Conservation (phyloP, 2,888 invertebrate genomes). For the Plagodis pulveraria region DNA sequence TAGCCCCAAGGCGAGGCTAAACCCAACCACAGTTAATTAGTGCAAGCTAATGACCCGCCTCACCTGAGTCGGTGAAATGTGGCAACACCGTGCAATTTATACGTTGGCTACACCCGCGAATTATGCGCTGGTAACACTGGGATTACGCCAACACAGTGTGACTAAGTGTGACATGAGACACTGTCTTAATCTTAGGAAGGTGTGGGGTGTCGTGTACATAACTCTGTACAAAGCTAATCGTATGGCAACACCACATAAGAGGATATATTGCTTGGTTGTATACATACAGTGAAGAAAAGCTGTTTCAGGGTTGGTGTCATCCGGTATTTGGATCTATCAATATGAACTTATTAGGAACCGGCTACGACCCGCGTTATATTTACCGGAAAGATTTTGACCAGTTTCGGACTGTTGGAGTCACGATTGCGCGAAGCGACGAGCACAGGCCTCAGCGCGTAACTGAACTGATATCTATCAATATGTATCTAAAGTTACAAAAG, state of each 20-base stretch:
- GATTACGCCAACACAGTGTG: slow-evolving; percentile 11
- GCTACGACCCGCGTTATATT: no score
- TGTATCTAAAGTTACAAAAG: no score
- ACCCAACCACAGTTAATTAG: slow-evolving; percentile 43
- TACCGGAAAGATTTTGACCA: no score
- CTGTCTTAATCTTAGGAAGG: neutral
- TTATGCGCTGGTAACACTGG: slow-evolving; percentile 15
- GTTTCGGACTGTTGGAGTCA: no score
- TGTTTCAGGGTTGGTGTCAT: no score
- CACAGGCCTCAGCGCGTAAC: no score
- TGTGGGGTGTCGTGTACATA: neutral
- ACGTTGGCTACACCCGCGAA: slow-evolving; percentile 14
- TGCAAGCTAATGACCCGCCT: slow-evolving; percentile 42
- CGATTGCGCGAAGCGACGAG: no score
- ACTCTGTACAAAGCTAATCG: neutral
- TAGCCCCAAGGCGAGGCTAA: slow-evolving; percentile 30
- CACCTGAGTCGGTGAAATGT: slow-evolving; percentile 37
- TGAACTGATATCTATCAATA: no score
- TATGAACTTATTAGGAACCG: no score
- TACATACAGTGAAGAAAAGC: no score
- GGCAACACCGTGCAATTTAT: slow-evolving; percentile 33
- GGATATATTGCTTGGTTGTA: no score
- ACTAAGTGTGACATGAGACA: slow-evolving; percentile 1
- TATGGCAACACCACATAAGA: neutral
- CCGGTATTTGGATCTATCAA: no score